Evolutionary conservation across 2,113 vertebrate genomes (phyloP).

Genomic region (Ariopsis seemanni): DNA sequence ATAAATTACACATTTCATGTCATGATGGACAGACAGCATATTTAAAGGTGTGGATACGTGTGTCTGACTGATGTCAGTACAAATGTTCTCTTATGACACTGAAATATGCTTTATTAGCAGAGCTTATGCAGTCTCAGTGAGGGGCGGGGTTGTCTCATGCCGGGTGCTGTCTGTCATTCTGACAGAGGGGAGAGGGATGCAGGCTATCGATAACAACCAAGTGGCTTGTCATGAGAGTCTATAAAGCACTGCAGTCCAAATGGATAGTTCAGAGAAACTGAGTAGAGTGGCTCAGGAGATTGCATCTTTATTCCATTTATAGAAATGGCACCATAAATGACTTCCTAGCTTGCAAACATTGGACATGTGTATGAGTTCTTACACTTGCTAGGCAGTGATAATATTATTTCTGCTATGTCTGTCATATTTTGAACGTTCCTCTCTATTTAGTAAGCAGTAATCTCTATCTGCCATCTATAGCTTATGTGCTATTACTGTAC

Average conservation of each 20-base stretch:
- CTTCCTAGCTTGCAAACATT: background rate
- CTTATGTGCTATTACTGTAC: background rate
- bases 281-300: constrained; percentile 13
- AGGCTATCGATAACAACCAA: constrained; percentile 67
- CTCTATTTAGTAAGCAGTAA: background rate
- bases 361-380: background rate
- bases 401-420: background rate
- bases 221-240: constrained; percentile 64
- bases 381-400: background rate
- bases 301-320: constrained; percentile 1
- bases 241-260: constrained; percentile 67
- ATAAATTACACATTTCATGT: background rate
- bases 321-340: background rate
- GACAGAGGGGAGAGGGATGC: constrained; percentile 60
- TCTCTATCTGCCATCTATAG: background rate
- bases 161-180: constrained; percentile 64
- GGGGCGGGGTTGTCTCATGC: constrained; percentile 17
- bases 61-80: constrained; percentile 27
- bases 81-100: constrained; percentile 46
- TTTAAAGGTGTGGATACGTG: constrained; percentile 3
- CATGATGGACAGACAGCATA: background rate
- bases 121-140: constrained; percentile 20
- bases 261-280: constrained; percentile 62
- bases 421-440: background rate
- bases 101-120: constrained; percentile 52